Base-by-base conservation (phyloP, 2,888 invertebrate genomes). In the Pseudococcus longispinus region DNA sequence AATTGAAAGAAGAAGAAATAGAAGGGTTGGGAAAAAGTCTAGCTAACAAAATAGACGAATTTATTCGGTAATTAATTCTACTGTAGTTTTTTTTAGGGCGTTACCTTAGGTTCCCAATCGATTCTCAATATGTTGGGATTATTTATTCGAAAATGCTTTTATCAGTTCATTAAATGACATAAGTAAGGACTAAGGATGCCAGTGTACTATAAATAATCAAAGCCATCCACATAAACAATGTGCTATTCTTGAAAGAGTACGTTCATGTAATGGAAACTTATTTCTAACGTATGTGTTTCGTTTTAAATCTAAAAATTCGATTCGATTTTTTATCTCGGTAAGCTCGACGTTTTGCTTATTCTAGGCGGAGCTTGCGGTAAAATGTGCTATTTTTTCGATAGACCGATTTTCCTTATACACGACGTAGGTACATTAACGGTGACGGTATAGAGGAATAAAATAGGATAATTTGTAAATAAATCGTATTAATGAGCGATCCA, bases 161-260 rank as follows among this genome's bases (percentile, higher is more conserved):
- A 70, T 70, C 70, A 29, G 70, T 70, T 70, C 70, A 70, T 70
- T 70, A 70, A 70, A 29, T 70, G 70, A 70, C 70, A 70, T 70
- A 70, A 70, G 70, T 70, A 51, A 51, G 51, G 51, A 51, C 18
- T 51, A 70, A 70, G 70, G 70, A 70, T 70, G 13, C 26, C 70
- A 29, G 70, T 26, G 29, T 70, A 70, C 70, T 70, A 70, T 70
- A 70, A 70, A 70, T 70, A 70, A 70, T 29, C 70, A 70, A 70
- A 70, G 23, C 26, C 70, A 70, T 70, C 70, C 70, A 70, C 51
- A 51, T 51, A 51, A 51, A 51, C 51, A 51, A 51, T 51, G 51
- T 51, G n/a, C 51, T 51, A 51, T 51, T 51, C n/a, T 51, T 51
- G 51, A 51, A n/a, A 51, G 15, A 51, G 51, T n/a, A 37, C 23